Percentiles rank a stretch among this genome's conserved stretches.
Conservation (phyloP, 2,797 vertebrate genomes). For the Streptopelia turtur region DNA sequence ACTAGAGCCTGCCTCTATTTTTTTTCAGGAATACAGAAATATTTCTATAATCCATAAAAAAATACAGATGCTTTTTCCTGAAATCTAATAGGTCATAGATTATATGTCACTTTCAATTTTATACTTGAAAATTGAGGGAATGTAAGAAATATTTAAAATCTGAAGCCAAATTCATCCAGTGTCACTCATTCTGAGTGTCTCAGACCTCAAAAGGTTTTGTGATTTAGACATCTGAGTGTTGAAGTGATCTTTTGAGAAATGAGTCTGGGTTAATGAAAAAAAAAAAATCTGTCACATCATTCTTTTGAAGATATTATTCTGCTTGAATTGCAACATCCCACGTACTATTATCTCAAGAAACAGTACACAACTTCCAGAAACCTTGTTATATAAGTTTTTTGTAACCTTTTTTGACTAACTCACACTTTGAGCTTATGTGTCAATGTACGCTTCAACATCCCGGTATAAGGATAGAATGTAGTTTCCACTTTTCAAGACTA, state of each 20-base stretch:
- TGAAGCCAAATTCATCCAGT: background rate
- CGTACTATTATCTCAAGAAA: background rate
- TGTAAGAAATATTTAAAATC: background rate
- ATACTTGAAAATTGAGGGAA: background rate
- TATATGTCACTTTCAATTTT: background rate
- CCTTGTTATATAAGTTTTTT: background rate
- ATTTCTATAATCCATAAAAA: background rate
- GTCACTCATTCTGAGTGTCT: background rate
- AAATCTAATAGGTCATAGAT: background rate
- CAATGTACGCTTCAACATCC: background rate
- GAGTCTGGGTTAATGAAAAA: background rate
- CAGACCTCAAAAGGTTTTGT: background rate
- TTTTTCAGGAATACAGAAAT: background rate
- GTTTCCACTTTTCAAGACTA: background rate
- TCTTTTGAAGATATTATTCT: background rate
- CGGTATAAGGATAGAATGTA: background rate
- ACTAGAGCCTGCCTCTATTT: accelerated
- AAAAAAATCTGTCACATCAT: background rate
- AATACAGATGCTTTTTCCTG: background rate
- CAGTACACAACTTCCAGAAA: background rate
- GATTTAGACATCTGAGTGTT: background rate
- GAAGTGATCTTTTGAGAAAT: background rate
- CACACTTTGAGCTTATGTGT: background rate
- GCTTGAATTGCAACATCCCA: background rate
- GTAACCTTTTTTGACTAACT: background rate